Conservation (phyloP, 2,888 invertebrate species). For the Apantesis nais region DNA sequence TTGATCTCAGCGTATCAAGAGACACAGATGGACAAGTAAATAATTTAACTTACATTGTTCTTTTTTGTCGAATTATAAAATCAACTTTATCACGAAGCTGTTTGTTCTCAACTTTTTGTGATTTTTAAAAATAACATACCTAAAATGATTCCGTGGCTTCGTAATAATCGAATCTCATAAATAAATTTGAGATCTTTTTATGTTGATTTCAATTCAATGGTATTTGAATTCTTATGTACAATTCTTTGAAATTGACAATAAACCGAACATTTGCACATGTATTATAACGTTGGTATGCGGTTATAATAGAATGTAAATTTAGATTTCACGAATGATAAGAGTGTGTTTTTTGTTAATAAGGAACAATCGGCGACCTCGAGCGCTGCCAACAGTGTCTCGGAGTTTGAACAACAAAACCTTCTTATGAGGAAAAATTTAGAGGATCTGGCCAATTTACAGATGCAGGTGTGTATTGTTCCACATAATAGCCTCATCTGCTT, state of each 20-base stretch:
- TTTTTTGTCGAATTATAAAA: slow-evolving; percentile 6
- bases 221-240: slow-evolving; percentile 39
- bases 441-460: slow-evolving; percentile 81
- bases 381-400: slow-evolving; percentile 82
- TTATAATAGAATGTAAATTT: slow-evolving; percentile 49
- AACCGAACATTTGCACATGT: slow-evolving; percentile 40
- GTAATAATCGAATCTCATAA: slow-evolving; percentile 19
- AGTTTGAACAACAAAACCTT: slow-evolving; percentile 80
- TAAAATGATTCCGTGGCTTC: slow-evolving; percentile 8
- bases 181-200: slow-evolving; percentile 34
- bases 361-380: slow-evolving; percentile 83
- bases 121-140: slow-evolving; percentile 11
- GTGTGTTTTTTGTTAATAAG: slow-evolving; percentile 55
- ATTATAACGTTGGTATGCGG: slow-evolving; percentile 37
- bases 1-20: slow-evolving; percentile 81
- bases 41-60: slow-evolving; percentile 2
- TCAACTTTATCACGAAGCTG: neutral
- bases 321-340: slow-evolving; percentile 45
- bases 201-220: slow-evolving; percentile 33
- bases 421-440: slow-evolving; percentile 83
- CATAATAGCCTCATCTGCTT: slow-evolving; percentile 8
- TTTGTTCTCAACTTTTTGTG: slow-evolving; percentile 13
- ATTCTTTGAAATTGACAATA: slow-evolving; percentile 47
- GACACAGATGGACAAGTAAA: slow-evolving; percentile 82
- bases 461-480: slow-evolving; percentile 68